These are phyloP conservation scores for Ectropis crepuscularia DNA, from an alignment of 2,888 invertebrate species.

Conservation along the genomic window DNA sequence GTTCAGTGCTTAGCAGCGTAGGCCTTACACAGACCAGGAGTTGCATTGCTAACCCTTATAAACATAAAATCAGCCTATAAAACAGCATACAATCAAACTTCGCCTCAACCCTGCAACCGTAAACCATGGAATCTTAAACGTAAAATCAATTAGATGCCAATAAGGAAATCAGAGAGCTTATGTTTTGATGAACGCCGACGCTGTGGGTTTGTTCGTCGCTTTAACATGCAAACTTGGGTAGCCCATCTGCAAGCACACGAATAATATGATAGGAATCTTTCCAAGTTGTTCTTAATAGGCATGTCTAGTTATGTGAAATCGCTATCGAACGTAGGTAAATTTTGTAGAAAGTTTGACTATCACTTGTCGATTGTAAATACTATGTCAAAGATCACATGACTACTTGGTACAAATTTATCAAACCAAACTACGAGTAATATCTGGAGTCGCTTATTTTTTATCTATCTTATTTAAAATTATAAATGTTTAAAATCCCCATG, in stretches of 20 bases:
- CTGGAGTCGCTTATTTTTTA: too few relatives aligned
- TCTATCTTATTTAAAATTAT: too few relatives aligned
- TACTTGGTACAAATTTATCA: too few relatives aligned
- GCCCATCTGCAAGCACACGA: background rate
- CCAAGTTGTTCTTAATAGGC: too few relatives aligned
- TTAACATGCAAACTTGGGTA: background rate
- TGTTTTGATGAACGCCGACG: slow-evolving; percentile 39
- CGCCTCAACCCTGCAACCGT: slow-evolving; percentile 47
- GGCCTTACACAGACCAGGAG: background rate
- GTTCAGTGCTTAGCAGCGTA: background rate
- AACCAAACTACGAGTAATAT: too few relatives aligned
- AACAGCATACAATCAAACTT: slow-evolving; percentile 55
- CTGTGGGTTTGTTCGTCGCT: background rate
- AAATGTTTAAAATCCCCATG: too few relatives aligned
- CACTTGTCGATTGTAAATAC: too few relatives aligned
- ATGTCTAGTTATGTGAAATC: too few relatives aligned
- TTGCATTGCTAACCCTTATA: slow-evolving; percentile 30
- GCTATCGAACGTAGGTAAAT: too few relatives aligned
- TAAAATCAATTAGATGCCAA: slow-evolving; percentile 55
- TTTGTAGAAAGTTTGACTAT: too few relatives aligned
- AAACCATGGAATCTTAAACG: slow-evolving; percentile 40
- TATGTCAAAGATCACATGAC: too few relatives aligned
- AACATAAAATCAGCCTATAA: slow-evolving; percentile 55
- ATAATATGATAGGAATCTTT: too few relatives aligned
- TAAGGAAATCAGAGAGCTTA: slow-evolving; percentile 55